Conservation (phyloP, 2,113 vertebrate genomes). For the Megaceryle torquata region DNA sequence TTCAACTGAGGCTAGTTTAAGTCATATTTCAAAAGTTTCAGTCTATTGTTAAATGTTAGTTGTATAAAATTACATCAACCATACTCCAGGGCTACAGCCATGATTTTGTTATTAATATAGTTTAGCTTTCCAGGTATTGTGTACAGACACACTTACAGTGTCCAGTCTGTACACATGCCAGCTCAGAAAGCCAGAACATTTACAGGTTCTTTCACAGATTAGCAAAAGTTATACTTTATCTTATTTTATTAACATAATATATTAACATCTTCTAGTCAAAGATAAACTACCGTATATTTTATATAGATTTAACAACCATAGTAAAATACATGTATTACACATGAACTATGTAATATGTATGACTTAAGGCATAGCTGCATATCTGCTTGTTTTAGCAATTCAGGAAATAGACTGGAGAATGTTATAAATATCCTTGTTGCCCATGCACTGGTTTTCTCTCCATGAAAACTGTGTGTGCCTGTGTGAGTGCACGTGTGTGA, state of each 20-base stretch:
- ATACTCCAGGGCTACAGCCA: neutral
- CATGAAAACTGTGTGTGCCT: neutral
- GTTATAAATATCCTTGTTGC: neutral
- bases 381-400: neutral
- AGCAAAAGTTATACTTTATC: neutral
- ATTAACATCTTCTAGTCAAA: neutral
- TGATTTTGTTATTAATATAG: neutral
- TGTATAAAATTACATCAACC: neutral
- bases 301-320: neutral
- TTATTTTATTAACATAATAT: neutral
- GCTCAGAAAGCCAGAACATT: neutral
- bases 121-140: neutral
- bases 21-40: neutral
- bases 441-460: neutral
- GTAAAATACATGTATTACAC: neutral
- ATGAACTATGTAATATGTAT: neutral
- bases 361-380: neutral
- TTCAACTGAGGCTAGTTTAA: neutral
- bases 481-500: rapidly evolving
- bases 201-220: neutral
- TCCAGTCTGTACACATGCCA: neutral
- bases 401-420: neutral
- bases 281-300: neutral
- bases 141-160: neutral
- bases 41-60: neutral